Percentiles rank a stretch among this genome's conserved stretches.
Conservation (phyloP, 2,113 vertebrate genomes). For the Elaphurus davidianus region DNA sequence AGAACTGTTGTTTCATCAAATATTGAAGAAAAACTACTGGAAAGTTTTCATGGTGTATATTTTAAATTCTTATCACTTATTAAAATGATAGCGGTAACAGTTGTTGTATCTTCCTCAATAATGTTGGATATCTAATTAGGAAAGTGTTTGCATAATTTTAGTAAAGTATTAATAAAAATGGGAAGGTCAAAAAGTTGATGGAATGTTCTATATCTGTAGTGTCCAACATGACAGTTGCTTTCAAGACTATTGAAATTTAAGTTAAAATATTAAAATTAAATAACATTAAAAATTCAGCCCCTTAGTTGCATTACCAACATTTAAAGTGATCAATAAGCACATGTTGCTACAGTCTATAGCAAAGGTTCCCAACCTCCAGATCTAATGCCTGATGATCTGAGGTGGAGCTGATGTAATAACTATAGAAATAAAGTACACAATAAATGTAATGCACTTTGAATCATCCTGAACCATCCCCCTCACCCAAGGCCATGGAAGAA, state of each 20-base stretch:
- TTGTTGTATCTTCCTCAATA: background rate
- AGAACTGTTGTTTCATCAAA: background rate
- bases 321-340: background rate
- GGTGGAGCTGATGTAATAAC: background rate
- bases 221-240: background rate
- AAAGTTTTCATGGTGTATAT: background rate
- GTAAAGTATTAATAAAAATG: background rate
- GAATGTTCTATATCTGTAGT: background rate
- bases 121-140: background rate
- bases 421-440: background rate
- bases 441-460: background rate
- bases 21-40: background rate
- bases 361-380: rapidly evolving
- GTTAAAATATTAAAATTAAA: background rate
- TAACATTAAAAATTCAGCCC: background rate
- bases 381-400: background rate
- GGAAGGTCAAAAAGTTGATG: background rate
- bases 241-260: background rate
- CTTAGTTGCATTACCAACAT: background rate
- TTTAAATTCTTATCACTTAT: constrained; percentile 11
- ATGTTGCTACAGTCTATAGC: background rate
- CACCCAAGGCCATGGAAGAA: background rate
- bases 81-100: background rate
- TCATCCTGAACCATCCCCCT: background rate
- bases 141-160: background rate